Base-by-base conservation (phyloP, 2,888 invertebrate species). In the Achlya flavicornis region DNA sequence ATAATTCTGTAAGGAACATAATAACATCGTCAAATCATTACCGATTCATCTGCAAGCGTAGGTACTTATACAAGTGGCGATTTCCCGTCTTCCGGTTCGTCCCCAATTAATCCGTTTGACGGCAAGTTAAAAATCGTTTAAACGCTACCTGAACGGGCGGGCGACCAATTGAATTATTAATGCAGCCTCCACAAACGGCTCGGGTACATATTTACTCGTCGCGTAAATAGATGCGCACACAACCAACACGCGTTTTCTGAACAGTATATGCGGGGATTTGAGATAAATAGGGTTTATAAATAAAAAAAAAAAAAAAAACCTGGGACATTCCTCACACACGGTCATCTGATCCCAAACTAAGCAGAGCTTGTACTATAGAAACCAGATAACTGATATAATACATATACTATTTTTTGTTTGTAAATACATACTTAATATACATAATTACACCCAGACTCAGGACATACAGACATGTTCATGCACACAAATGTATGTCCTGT, bases 171-270 rank as follows among this genome's bases (percentile, higher is more conserved):
- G 93, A 93, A 93, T 93, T 93, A 93, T 93, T 93, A 93, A 93
- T 93, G 92, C 91, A 91, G 91, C 91, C 93, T 92, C 92, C 91
- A 88, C 92, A 91, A 92, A 91, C 92, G 90, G 87, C 88, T 86
- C 88, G 87, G 85, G 91, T 91, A 93, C 92, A 93, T 93, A 93
- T 93, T 93, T 93, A 93, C 93, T 86, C 92, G 91, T 80, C 88
- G 80, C 91, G 93, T 93, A 93, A 93, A 93, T 93, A 93, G 93
- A 93, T 93, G 92, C 92, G 93, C 93, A 93, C 92, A 93, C 92
- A 93, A 80, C 88, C 87, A 91, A 91, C 92, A 93, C 92, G 92
- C 93, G 93, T 87, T 87, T 89, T 91, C 78, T 79, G 80, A 64
- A 65, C 72, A 89, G 93, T 87, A 87, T 75, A 87, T 48, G 74